Evolutionary conservation across 2,113 vertebrate genomes (phyloP).

Genomic region (Hippocampus barbouri): DNA sequence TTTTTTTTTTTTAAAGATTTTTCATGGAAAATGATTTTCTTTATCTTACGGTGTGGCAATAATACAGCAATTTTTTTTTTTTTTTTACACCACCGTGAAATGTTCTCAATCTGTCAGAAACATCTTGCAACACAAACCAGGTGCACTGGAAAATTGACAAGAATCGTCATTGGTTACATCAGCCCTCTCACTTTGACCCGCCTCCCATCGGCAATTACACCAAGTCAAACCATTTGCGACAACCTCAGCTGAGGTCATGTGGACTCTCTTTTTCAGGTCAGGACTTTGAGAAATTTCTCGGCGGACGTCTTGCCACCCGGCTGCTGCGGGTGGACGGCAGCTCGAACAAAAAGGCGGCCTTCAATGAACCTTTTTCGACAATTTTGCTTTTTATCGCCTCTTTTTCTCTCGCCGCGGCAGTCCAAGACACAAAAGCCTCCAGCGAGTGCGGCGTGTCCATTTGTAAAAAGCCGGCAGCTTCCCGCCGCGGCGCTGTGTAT

Average conservation of each 20-base stretch:
- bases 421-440: constrained; percentile 44
- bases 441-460: constrained; percentile 39
- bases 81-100: neutral
- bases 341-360: constrained; percentile 37
- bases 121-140: too few species aligned
- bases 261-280: constrained; percentile 6
- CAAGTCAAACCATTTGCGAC: constrained; percentile 8
- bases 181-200: constrained; percentile 7
- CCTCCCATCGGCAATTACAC: neutral
- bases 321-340: constrained; percentile 22
- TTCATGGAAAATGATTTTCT: too few species aligned
- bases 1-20: too few species aligned
- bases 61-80: neutral
- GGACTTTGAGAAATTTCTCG: constrained; percentile 27
- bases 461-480: constrained; percentile 57
- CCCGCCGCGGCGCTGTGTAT: constrained; percentile 43
- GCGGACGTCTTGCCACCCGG: constrained; percentile 35
- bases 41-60: too few species aligned
- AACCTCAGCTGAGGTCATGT: neutral
- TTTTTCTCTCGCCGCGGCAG: neutral
- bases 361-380: constrained; percentile 28
- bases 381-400: constrained; percentile 8
- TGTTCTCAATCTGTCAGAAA: neutral
- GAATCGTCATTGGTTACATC: constrained; percentile 1
- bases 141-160: constrained; percentile 5